Conservation (phyloP, 2,888 invertebrate genomes). For the Emmelina monodactyla region DNA sequence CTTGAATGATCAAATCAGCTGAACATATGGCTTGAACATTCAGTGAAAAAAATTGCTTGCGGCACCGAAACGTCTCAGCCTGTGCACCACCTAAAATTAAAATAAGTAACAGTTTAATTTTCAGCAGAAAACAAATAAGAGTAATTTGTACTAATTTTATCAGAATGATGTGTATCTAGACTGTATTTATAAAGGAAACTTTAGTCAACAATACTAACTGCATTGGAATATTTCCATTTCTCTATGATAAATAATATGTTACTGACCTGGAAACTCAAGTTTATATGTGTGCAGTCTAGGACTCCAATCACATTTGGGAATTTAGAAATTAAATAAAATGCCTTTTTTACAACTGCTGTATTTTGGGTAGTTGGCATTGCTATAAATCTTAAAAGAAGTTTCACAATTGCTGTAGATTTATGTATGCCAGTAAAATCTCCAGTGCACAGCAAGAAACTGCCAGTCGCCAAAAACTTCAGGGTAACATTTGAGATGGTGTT, state of each 20-base stretch:
- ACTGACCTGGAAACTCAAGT: neutral
- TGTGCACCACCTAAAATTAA: neutral
- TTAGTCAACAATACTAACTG: neutral
- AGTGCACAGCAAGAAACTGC: conserved; percentile 4
- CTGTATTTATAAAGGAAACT: neutral
- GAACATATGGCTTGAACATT: conserved; percentile 5
- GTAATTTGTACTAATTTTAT: too few relatives aligned
- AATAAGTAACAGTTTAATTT: neutral
- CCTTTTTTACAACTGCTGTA: conserved; percentile 3
- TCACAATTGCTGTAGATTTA: conserved; percentile 6
- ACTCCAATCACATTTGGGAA: neutral
- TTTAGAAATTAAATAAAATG: conserved; percentile 5
- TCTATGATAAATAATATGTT: neutral
- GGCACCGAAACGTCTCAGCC: too few relatives aligned
- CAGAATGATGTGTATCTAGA: too few relatives aligned
- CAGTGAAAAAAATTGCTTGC: too few relatives aligned
- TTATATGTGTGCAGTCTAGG: neutral
- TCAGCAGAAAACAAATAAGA: too few relatives aligned
- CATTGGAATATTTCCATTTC: neutral
- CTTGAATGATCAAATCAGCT: conserved; percentile 5
- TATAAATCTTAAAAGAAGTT: conserved; percentile 5
- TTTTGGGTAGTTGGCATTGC: conserved; percentile 6
- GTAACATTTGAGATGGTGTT: conserved; percentile 5
- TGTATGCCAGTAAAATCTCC: conserved; percentile 6
- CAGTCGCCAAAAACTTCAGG: conserved; percentile 5